Conservation (phyloP, 2,797 vertebrate species). For the Enoplosus armatus region DNA sequence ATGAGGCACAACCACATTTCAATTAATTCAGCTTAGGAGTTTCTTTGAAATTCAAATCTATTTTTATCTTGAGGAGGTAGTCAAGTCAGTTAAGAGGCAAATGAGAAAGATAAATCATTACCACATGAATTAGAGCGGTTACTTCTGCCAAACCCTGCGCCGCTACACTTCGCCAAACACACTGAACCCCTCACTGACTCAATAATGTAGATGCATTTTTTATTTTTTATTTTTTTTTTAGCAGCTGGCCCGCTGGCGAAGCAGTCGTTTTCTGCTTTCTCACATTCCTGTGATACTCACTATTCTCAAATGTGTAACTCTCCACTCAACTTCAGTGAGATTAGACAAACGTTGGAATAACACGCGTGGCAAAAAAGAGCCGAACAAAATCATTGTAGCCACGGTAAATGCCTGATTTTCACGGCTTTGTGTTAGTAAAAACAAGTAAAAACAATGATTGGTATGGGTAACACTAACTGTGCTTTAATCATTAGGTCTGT, state of each 20-base stretch:
- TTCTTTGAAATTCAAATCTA: slow-evolving; percentile 56
- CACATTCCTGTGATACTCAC: neutral
- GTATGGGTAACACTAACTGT: too few species aligned
- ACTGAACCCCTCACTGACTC: neutral
- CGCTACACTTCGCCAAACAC: slow-evolving; percentile 8
- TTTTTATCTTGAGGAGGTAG: slow-evolving; percentile 38
- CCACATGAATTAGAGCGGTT: slow-evolving; percentile 41
- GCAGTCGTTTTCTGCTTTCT: neutral
- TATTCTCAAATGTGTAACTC: neutral
- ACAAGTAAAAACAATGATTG: neutral
- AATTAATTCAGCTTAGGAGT: slow-evolving; percentile 42
- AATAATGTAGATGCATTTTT: slow-evolving; percentile 22
- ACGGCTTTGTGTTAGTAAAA: neutral
- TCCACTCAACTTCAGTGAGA: too few species aligned
- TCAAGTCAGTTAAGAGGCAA: slow-evolving; percentile 29
- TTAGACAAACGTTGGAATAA: neutral
- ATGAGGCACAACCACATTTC: slow-evolving; percentile 35
- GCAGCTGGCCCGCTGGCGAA: neutral
- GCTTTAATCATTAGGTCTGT: neutral
- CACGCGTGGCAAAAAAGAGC: neutral
- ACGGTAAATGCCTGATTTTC: neutral
- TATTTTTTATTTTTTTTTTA: too few species aligned
- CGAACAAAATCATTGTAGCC: neutral
- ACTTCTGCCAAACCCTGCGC: slow-evolving; percentile 5
- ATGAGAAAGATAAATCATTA: slow-evolving; percentile 46